phyloP scores from a whole-genome alignment of 2,113 vertebrate species.

The Pogona vitticeps region DNA sequence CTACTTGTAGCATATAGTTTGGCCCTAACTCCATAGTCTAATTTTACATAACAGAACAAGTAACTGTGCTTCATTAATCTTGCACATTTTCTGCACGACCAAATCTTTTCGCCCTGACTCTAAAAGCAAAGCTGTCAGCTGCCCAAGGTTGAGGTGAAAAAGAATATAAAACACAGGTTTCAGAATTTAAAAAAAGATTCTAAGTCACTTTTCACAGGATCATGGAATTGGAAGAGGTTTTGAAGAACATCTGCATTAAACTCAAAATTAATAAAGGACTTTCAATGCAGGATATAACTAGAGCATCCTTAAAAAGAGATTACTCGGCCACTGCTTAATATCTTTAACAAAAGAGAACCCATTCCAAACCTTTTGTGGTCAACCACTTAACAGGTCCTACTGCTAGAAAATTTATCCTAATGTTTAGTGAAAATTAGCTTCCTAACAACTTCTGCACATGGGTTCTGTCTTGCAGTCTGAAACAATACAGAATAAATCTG shows the following conservation, averaged over 20 bases:
- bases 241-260: not conserved
- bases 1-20: no score
- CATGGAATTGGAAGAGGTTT: no score
- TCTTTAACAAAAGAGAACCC: not conserved
- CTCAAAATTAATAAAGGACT: not conserved
- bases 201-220: no score
- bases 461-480: not conserved
- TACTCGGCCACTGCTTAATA: not conserved
- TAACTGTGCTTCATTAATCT: constrained; percentile 37
- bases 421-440: not conserved
- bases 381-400: not conserved
- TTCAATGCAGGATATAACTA: not conserved
- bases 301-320: not conserved
- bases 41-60: constrained; percentile 50
- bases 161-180: no score
- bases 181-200: no score
- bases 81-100: constrained; percentile 36
- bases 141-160: not conserved
- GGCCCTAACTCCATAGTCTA: not conserved
- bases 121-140: not conserved
- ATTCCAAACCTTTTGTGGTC: not conserved
- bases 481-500: not conserved
- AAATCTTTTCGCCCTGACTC: not conserved
- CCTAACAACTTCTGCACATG: not conserved
- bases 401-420: not conserved